Conservation (phyloP, 2,113 vertebrate species). For the Anhinga anhinga region DNA sequence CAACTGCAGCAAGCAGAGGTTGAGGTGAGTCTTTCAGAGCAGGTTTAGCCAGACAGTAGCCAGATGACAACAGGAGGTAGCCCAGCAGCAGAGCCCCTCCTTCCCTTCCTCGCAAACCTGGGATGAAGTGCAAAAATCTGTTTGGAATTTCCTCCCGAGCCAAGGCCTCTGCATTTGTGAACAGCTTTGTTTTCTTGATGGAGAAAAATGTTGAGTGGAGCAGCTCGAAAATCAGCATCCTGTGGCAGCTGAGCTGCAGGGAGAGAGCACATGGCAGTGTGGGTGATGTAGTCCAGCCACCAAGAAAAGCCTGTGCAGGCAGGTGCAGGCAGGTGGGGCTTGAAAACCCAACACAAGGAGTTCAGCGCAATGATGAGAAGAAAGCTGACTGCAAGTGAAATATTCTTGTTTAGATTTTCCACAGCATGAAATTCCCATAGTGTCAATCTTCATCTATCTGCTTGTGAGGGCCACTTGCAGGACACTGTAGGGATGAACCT, state of each 20-base stretch:
- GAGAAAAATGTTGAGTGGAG: not conserved
- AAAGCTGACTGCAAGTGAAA: not conserved
- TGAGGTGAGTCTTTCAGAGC: not conserved
- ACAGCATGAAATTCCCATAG: not conserved
- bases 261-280: fast-evolving
- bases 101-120: not conserved
- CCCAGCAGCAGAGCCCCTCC: not conserved
- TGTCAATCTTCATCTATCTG: not conserved
- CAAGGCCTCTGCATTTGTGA: not conserved
- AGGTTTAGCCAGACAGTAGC: not conserved
- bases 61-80: not conserved
- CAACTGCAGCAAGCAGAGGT: not conserved
- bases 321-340: not conserved
- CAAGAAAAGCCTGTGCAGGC: not conserved
- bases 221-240: not conserved
- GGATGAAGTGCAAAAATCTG: not conserved
- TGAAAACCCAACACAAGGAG: not conserved
- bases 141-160: not conserved
- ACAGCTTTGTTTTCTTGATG: not conserved
- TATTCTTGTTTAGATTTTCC: not conserved
- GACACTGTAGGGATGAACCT: not conserved
- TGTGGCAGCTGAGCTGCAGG: not conserved
- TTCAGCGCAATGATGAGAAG: not conserved
- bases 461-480: not conserved
- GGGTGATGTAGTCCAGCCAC: not conserved